Evolutionary conservation across 2,797 vertebrate genomes (phyloP).

Genomic region (Diceros bicornis): DNA sequence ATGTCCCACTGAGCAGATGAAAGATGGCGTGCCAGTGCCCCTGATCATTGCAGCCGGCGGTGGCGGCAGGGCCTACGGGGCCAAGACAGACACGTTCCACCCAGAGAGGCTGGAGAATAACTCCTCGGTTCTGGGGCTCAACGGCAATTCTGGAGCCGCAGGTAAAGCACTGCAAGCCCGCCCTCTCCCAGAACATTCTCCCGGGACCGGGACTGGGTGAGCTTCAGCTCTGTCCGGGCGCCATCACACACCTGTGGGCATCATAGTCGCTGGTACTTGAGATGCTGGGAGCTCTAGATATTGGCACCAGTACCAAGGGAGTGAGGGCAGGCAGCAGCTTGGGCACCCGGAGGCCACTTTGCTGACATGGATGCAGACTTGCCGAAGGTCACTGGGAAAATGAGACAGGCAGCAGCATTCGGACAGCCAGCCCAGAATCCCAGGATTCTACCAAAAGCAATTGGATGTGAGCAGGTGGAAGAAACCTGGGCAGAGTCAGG

Average conservation of each 20-base stretch:
- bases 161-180: conserved; percentile 88
- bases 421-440: neutral
- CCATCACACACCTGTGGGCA: neutral
- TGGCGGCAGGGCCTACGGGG: conserved; percentile 97
- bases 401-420: neutral
- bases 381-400: neutral
- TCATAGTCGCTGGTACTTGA: neutral
- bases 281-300: neutral
- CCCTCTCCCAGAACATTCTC: neutral
- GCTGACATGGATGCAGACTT: neutral
- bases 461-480: neutral
- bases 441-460: neutral
- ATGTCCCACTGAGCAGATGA: conserved; percentile 91
- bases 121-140: conserved; percentile 93
- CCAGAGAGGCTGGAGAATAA: conserved; percentile 95
- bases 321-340: neutral
- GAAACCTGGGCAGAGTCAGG: neutral
- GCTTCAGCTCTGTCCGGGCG: fast-evolving
- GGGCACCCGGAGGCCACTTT: no score
- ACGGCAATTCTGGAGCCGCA: conserved; percentile 96
- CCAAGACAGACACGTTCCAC: conserved; percentile 93
- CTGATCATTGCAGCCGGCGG: conserved; percentile 97
- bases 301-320: neutral
- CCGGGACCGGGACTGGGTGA: neutral
- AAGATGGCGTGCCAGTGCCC: conserved; percentile 92